Base-by-base conservation (phyloP, 30 jellyfish, hydroid and myxozoan species). In the Haliclystus octoradiatus region DNA sequence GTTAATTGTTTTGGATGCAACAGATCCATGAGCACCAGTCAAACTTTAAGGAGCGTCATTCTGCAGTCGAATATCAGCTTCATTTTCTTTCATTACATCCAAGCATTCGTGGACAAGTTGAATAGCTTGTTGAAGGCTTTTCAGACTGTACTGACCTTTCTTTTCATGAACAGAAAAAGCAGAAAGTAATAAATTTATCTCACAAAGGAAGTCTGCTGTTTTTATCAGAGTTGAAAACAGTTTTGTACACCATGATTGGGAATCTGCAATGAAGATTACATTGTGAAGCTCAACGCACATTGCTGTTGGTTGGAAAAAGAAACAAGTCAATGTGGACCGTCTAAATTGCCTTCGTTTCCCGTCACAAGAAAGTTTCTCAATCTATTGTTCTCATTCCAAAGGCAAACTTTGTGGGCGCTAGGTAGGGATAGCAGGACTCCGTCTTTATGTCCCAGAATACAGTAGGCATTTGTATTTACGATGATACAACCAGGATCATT, bases 101-200 rank as follows among this genome's bases (percentile, higher is more conserved):
- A n/a, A n/a, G n/a, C n/a, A n/a, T n/a, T n/a, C n/a, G n/a, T n/a
- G n/a, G n/a, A n/a, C n/a, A n/a, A n/a, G n/a, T n/a, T n/a, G n/a
- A n/a, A n/a, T n/a, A n/a, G n/a, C n/a, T n/a, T n/a, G n/a, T n/a
- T n/a, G n/a, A n/a, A n/a, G n/a, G n/a, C n/a, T n/a, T n/a, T n/a
- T n/a, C n/a, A n/a, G n/a, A n/a, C 60, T 46, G 60, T n/a, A 9
- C n/a, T 9, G 60, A 9, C n/a, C 14, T 9, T 46, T 12, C n/a
- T n/a, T 63, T 63, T 69, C 70, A 33, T 66, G 76, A 66, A 66
- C 69, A n/a, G 76, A 66, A 49, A 66, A 66, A 23, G 76, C 76
- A 30, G 32, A 12, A 26, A 28, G 14, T 22, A 49, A 28, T 26
- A n/a, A 2, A n/a, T 71, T 71, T 13, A 69, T 13, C 13, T 70